Base-by-base conservation (phyloP, 2,888 invertebrate genomes). In the Catocala fraxini region DNA sequence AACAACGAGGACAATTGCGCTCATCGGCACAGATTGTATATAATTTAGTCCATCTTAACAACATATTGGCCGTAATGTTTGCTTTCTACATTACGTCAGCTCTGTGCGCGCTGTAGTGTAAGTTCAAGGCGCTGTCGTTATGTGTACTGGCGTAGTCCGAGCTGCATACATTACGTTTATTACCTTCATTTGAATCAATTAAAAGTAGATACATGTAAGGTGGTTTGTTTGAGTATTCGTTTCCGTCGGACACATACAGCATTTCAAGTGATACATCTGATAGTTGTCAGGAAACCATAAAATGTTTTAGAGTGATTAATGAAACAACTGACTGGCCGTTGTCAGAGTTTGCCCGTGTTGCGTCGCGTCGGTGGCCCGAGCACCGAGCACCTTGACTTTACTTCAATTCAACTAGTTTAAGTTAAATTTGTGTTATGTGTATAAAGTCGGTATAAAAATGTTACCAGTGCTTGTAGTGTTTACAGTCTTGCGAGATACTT, bases 41-140 rank as follows among this genome's bases (percentile, higher is more conserved):
- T 65, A 73, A 68, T 68, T 59, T 48, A 55, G 25, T 52, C 59
- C 46, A 56, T 70, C 60, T 60, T 56, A 15, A 41, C 65, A 56
- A 46, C 61, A 59, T 70, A 72, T 58, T 51, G 63, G n/a, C 52
- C 68, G 68, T 76, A 67, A 65, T 41, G 47, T 63, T 46, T 55
- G 62, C 77, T 77, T 77, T 74, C 75, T 76, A 74, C 42, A 46
- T 63, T 61, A 25, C 63, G 63, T 65, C 59, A 66, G 54, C 43
- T 33, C 11, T 11, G 10, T 12, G 35, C 7, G 35, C 35, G 35
- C 33, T 34, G 58, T 51, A 13, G 51, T 59, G 7, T 65, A 67
- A 75, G 76, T 77, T 77, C 73, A 75, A 77, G 77, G 75, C 67
- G 55, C 41, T 51, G 39, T 52, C 52, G 63, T 52, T 65, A 72